Conservation (phyloP, 2,888 invertebrate species). For the Ectobius pallidus region DNA sequence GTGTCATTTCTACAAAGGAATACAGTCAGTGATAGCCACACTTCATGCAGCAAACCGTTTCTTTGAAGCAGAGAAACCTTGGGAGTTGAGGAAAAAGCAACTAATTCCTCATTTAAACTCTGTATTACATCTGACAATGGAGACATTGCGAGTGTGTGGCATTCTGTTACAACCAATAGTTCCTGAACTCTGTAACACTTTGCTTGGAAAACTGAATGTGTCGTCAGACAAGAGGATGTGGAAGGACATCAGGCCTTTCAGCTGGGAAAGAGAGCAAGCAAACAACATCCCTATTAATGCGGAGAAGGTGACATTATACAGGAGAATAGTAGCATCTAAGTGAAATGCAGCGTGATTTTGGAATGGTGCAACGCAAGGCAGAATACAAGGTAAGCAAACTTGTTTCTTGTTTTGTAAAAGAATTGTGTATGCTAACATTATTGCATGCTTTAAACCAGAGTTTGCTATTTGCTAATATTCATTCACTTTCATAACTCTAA, state of each 20-base stretch:
- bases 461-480: no score
- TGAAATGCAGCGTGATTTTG: no score
- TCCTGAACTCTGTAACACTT: conserved; percentile 70
- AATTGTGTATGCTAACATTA: no score
- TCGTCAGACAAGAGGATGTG: conserved; percentile 58
- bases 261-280: conserved; percentile 42
- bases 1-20: conserved; percentile 82
- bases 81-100: conserved; percentile 75
- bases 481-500: no score
- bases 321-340: not conserved
- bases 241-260: conserved; percentile 54
- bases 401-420: no score
- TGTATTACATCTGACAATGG: conserved; percentile 82
- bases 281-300: conserved; percentile 32
- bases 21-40: conserved; percentile 75
- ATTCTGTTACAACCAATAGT: conserved; percentile 87
- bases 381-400: no score
- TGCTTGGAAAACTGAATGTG: conserved; percentile 73
- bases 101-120: conserved; percentile 66
- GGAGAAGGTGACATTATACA: conserved; percentile 47
- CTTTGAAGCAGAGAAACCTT: conserved; percentile 86
- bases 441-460: no score
- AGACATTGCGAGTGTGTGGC: conserved; percentile 78
- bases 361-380: no score
- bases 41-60: conserved; percentile 83